A percentile compares a stretch with the other conserved stretches of the same genome.
Conservation (phyloP, 2,113 vertebrate species). For the Trachemys scripta region DNA sequence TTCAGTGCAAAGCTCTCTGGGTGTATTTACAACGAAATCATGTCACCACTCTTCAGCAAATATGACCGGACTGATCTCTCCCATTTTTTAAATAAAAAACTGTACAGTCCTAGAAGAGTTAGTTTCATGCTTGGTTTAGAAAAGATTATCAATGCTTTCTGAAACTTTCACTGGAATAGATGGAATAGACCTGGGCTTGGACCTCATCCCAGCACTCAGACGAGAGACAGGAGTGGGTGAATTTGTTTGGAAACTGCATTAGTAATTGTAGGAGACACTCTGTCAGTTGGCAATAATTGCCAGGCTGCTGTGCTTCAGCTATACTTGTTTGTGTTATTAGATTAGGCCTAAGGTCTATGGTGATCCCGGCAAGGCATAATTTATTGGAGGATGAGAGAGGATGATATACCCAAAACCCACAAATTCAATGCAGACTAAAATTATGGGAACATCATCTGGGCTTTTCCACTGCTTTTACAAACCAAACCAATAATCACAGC, state of each 20-base stretch:
- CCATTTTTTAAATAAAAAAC: accelerated
- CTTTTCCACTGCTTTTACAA: background rate
- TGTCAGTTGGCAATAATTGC: accelerated
- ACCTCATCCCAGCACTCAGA: accelerated
- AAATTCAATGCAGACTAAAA: background rate
- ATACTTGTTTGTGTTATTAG: background rate
- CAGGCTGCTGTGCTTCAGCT: background rate
- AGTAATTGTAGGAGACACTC: background rate
- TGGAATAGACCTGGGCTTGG: accelerated
- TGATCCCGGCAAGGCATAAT: background rate
- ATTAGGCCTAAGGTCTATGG: accelerated
- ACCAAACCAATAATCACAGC: background rate
- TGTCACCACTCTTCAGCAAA: background rate
- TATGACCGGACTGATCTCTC: accelerated
- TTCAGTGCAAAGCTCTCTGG: background rate
- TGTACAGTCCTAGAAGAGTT: background rate
- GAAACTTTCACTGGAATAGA: accelerated
- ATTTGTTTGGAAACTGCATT: background rate
- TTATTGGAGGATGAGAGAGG: background rate
- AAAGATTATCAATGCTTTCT: background rate
- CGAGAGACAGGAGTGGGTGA: accelerated
- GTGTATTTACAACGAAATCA: background rate
- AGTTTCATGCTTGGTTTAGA: background rate
- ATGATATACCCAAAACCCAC: background rate
- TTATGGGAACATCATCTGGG: background rate